Evolutionary conservation across 2,888 invertebrate species (phyloP).

Genomic region (Cordilura impudica): DNA sequence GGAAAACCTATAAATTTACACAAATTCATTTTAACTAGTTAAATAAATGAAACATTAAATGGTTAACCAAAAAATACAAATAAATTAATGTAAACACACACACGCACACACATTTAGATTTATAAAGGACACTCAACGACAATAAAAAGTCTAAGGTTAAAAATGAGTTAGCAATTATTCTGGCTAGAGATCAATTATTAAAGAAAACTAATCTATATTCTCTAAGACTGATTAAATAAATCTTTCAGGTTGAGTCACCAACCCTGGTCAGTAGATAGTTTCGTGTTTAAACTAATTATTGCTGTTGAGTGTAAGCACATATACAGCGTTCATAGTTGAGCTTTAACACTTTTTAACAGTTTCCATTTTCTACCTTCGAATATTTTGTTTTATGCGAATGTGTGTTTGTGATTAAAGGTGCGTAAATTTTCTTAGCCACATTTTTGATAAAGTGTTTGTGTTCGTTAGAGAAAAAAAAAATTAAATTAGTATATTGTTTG

Average conservation of each 20-base stretch:
- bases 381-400: not conserved
- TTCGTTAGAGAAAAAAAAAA: not conserved
- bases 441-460: not conserved
- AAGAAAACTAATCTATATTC: too few relatives aligned
- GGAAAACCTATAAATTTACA: constrained; percentile 17
- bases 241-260: too few relatives aligned
- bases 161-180: too few relatives aligned
- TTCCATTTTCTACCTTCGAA: not conserved
- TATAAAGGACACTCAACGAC: not conserved
- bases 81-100: not conserved
- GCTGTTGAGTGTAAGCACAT: not conserved
- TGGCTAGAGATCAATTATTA: too few relatives aligned
- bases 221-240: too few relatives aligned
- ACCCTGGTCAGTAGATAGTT: too few relatives aligned
- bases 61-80: constrained; percentile 34
- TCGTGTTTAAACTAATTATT: not conserved
- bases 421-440: not conserved
- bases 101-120: not conserved
- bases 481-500: constrained; percentile 16
- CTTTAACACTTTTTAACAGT: constrained; percentile 10
- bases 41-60: constrained; percentile 52
- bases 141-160: not conserved
- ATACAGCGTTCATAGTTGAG: not conserved
- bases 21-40: constrained; percentile 38
- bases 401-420: not conserved